Conservation (phyloP, 2,888 invertebrate species). For the Myopa testacea region DNA sequence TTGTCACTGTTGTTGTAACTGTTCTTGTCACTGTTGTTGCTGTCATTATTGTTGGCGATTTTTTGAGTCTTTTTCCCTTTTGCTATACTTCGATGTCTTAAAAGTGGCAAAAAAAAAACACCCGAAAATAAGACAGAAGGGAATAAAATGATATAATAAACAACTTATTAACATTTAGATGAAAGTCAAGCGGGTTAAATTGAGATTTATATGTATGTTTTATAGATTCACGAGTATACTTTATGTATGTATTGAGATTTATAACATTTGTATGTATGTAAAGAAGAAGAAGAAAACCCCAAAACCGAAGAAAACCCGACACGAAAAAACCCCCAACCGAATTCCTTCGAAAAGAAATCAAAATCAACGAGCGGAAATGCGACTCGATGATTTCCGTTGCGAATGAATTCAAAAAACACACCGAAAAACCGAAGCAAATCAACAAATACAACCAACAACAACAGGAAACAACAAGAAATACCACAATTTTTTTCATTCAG, state of each 20-base stretch:
- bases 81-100: too few relatives aligned
- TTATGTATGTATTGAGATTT: neutral
- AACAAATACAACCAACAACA: too few relatives aligned
- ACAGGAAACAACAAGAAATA: too few relatives aligned
- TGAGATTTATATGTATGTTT: conserved; percentile 11
- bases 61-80: too few relatives aligned
- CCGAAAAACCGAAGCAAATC: too few relatives aligned
- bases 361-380: conserved; percentile 2
- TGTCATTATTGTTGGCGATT: too few relatives aligned
- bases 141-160: conserved; percentile 7
- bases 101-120: too few relatives aligned
- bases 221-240: neutral
- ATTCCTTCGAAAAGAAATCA: neutral
- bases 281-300: conserved; percentile 7
- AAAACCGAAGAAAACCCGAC: too few relatives aligned
- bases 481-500: too few relatives aligned
- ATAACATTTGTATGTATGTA: neutral
- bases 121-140: neutral
- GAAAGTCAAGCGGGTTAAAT: conserved; percentile 30
- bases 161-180: conserved; percentile 37
- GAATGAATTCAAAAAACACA: neutral
- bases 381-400: conserved; percentile 25
- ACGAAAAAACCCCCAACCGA: too few relatives aligned
- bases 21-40: neutral
- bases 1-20: neutral